Evolutionary conservation across 2,888 invertebrate genomes (phyloP), one percentile per base, ranked within the genome.

Genomic region (Eupithecia pulchellata): DNA sequence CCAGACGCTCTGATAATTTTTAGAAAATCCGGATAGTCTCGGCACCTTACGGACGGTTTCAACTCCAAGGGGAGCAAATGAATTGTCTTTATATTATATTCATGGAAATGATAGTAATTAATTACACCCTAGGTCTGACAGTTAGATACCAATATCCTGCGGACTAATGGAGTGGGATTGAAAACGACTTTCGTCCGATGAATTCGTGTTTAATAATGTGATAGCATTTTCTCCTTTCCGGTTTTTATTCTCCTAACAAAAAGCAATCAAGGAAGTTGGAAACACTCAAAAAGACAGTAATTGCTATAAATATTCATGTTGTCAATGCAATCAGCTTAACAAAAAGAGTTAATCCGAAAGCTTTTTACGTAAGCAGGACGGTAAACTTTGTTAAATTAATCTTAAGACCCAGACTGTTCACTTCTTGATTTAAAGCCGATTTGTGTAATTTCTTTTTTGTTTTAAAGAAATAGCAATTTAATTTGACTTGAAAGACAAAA

Each of bases 251-350:
- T 64, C 66, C 74, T 61, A 73, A 74, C 75, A 72, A 75, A 76
- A 77, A 71, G 70, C 73, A 77, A 78, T 77, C 74, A 78, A 77
- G 72, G 71, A 75, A 73, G 30, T 36, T 25, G 63, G 36, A 69
- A 66, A 76, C 71, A 70, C 64, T 71, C 72, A 61, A 76, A 78
- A 78, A 75, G 72, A 72, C 75, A 71, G 72, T 78, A 74, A 78
- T 77, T 77, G 75, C 70, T 52, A 77, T 78, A 73, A 78, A 78
- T 78, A 78, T 78, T 78, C 78, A 78, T 78, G 77, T 73, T 78
- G 71, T 75, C 75, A 75, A 78, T 78, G 70, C 73, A 78, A 78
- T 78, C 74, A 76, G 75, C 75, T 73, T 78, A 70, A 74, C 70
- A 72, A 78, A 78, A 78, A 75, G 77, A 77, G 77, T 78, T 77